phyloP scores from a whole-genome alignment of 2,113 vertebrate genomes.

The Astatoreochromis straeleni region DNA sequence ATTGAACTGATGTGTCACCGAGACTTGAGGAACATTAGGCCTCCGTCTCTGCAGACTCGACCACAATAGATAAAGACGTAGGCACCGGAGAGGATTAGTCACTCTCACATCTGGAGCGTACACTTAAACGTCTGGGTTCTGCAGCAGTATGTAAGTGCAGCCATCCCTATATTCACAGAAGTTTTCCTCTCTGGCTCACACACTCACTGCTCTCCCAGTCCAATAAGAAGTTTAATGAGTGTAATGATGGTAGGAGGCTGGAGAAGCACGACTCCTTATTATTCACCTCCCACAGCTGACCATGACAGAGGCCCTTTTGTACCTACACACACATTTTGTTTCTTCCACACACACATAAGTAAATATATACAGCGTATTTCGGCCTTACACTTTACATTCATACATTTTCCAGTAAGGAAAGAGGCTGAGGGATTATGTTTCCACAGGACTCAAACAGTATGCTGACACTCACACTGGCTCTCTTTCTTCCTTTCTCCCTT shows the following conservation, averaged over 20 bases:
- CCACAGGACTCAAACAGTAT: neutral
- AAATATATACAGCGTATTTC: neutral
- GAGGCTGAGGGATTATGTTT: neutral
- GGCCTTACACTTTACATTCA: neutral
- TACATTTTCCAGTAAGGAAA: conserved; percentile 3
- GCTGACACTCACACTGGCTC: neutral
- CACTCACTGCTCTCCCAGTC: neutral
- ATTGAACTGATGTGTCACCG: conserved; percentile 67
- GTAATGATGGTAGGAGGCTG: conserved; percentile 46
- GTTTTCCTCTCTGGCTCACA: neutral
- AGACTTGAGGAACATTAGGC: conserved; percentile 36
- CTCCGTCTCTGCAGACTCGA: conserved; percentile 20
- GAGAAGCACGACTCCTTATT: conserved; percentile 37
- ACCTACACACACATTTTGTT: neutral
- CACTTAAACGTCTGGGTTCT: neutral
- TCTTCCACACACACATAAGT: neutral
- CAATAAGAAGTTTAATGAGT: conserved; percentile 33
- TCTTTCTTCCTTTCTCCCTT: neutral
- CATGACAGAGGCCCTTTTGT: conserved; percentile 18
- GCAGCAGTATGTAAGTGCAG: neutral
- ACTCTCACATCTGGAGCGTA: conserved; percentile 4
- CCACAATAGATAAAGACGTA: conserved; percentile 38
- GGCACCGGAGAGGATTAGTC: conserved; percentile 2
- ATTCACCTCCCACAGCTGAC: conserved; percentile 36
- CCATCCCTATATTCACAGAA: neutral